Conservation (phyloP, 2,797 vertebrate species). For the Crypturellus tataupa region DNA sequence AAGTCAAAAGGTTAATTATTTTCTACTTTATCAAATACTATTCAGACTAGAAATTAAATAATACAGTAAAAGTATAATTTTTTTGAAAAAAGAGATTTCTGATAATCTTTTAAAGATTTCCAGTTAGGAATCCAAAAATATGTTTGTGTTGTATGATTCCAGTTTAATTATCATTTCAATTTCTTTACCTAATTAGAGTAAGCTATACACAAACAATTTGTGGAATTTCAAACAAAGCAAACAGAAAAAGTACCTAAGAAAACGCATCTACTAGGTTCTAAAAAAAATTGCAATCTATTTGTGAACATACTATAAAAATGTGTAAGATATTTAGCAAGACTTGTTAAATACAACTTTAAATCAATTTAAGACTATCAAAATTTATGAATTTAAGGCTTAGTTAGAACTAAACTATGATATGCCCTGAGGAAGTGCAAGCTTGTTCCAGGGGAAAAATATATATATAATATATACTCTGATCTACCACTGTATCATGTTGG, state of each 20-base stretch:
- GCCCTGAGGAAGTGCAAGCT: accelerated
- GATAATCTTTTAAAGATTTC: background rate
- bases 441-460: background rate
- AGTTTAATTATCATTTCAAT: background rate
- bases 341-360: background rate
- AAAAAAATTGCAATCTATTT: background rate
- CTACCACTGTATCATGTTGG: background rate
- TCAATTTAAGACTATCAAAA: background rate
- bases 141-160: background rate
- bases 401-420: background rate
- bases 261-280: background rate
- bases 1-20: background rate
- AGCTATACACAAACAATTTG: background rate
- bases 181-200: background rate
- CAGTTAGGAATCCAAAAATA: background rate
- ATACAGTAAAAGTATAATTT: background rate
- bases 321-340: background rate
- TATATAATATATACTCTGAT: too few relatives aligned
- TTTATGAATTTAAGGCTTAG: background rate
- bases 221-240: background rate
- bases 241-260: background rate
- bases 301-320: background rate
- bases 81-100: background rate
- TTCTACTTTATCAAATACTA: background rate
- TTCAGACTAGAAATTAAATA: background rate